Conservation (phyloP, 1,140 invertebrate species). For the Hirudo medicinalis region DNA sequence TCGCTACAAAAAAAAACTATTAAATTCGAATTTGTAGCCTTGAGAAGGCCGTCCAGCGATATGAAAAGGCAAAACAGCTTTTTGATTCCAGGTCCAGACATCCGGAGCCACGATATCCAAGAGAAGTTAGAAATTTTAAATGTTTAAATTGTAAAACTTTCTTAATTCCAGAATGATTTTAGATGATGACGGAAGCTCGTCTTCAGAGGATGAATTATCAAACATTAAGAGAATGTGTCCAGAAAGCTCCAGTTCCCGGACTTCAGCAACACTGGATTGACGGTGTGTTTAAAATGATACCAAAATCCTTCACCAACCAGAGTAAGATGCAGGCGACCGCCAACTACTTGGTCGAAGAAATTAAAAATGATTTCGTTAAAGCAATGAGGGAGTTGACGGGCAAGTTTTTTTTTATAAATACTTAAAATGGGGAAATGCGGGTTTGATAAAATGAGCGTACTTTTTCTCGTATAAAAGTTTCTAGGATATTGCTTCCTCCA, state of each 20-base stretch:
- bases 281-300: conserved; percentile 35
- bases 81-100: background rate
- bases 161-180: background rate
- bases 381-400: conserved; percentile 41
- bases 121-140: too few species aligned
- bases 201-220: conserved; percentile 35
- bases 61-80: background rate
- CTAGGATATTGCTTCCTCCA: background rate
- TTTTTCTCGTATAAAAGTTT: background rate
- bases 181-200: background rate
- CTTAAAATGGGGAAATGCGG: too few species aligned
- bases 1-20: background rate
- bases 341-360: conserved; percentile 33
- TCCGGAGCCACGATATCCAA: too few species aligned
- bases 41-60: background rate
- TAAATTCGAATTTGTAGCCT: background rate
- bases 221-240: conserved; percentile 36
- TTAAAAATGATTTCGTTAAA: conserved; percentile 31
- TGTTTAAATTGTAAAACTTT: too few species aligned
- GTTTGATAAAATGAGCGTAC: background rate
- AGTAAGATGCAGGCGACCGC: conserved; percentile 29
- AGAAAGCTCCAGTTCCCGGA: conserved; percentile 34
- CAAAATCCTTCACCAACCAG: conserved; percentile 29
- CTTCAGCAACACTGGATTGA: conserved; percentile 38
- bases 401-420: conserved; percentile 24